phyloP scores from a whole-genome alignment of 1,140 invertebrate species.

The Drosophila nigromelanica region DNA sequence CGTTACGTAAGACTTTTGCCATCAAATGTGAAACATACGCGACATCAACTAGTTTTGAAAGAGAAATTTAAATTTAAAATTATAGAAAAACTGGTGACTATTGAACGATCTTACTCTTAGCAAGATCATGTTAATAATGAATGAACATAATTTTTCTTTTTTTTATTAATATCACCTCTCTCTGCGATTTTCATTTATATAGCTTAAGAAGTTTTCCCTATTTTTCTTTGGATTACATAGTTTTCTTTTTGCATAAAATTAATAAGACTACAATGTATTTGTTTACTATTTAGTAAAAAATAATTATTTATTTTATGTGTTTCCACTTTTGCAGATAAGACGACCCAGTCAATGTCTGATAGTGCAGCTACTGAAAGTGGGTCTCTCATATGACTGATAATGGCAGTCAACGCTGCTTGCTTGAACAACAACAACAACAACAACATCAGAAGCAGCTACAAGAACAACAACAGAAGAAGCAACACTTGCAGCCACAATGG shows the following conservation, averaged over 20 bases:
- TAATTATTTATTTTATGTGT: constrained; percentile 38
- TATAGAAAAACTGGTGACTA: constrained; percentile 7
- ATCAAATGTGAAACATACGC: constrained; percentile 27
- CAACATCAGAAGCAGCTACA: constrained; percentile 8
- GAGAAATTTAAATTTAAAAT: constrained; percentile 15
- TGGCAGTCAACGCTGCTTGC: constrained; percentile 28
- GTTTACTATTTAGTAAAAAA: constrained; percentile 20
- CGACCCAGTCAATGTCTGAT: constrained; percentile 69
- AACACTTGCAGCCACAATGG: constrained; percentile 55
- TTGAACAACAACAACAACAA: constrained; percentile 15
- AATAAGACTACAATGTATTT: constrained; percentile 14
- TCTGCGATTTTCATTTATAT: background rate
- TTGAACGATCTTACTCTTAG: constrained; percentile 1
- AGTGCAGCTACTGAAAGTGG: constrained; percentile 44
- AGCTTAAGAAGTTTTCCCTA: too few relatives aligned
- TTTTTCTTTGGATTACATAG: too few relatives aligned
- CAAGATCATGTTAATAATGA: too few relatives aligned
- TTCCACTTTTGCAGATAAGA: constrained; percentile 66
- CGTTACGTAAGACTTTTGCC: constrained; percentile 1
- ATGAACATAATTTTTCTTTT: too few relatives aligned
- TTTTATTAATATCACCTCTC: background rate
- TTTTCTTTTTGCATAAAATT: too few relatives aligned
- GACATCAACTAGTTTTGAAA: constrained; percentile 47
- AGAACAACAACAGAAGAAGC: constrained; percentile 8
- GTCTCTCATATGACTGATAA: constrained; percentile 59